Evolutionary conservation across 2,113 vertebrate species (phyloP).

Genomic region (Heliornis fulica): DNA sequence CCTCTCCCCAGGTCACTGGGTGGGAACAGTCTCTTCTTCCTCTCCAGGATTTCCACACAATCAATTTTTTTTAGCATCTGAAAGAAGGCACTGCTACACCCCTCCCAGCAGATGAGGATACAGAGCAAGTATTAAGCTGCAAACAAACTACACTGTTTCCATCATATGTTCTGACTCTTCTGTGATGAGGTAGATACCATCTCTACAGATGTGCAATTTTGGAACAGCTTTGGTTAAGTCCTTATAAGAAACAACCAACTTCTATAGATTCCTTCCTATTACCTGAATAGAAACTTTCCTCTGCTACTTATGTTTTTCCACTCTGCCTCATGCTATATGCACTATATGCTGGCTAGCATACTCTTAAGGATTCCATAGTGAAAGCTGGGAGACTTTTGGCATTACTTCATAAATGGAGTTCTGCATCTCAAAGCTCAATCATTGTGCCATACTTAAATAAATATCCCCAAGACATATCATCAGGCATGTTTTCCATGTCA

Average conservation of each 20-base stretch:
- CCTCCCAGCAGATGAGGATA: background rate
- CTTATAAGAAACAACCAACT: background rate
- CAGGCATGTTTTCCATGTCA: background rate
- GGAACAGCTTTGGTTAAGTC: background rate
- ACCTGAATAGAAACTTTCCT: background rate
- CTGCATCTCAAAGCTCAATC: background rate
- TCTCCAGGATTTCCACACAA: background rate
- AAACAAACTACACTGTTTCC: background rate
- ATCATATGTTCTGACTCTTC: background rate
- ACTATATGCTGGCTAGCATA: background rate
- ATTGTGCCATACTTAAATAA: background rate
- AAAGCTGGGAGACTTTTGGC: background rate
- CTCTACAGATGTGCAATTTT: background rate
- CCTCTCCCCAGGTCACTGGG: background rate
- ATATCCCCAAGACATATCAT: constrained; percentile 6
- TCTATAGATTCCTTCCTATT: background rate
- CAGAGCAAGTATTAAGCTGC: background rate
- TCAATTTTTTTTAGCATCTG: background rate
- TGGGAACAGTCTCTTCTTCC: background rate
- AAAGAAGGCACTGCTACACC: background rate
- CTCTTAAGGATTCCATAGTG: background rate
- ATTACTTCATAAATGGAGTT: background rate
- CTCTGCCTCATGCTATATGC: background rate
- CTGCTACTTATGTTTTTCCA: background rate
- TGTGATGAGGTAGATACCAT: background rate